Conservation (phyloP, 2,888 invertebrate genomes). For the Malthinus seriepunctatus region DNA sequence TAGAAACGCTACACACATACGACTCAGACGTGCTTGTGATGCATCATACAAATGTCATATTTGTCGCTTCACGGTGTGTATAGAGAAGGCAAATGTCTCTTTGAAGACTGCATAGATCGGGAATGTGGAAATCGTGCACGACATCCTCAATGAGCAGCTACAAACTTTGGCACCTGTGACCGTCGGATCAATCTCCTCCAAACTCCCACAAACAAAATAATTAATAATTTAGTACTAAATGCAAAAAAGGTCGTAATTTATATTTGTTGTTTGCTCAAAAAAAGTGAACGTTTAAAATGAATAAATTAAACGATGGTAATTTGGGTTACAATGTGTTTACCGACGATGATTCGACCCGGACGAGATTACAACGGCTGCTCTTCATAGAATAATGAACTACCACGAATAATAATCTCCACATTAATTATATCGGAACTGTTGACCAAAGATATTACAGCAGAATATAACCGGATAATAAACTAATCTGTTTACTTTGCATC, state of each 20-base stretch:
- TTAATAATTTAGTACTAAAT: not conserved
- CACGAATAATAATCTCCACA: slow-evolving; percentile 48
- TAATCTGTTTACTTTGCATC: slow-evolving; percentile 51
- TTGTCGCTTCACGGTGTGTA: slow-evolving; percentile 36
- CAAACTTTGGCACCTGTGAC: slow-evolving; percentile 47
- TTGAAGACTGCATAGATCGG: slow-evolving; percentile 46
- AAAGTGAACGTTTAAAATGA: slow-evolving; percentile 21
- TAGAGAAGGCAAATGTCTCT: slow-evolving; percentile 38
- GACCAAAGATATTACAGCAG: slow-evolving; percentile 50
- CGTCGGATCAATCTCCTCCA: slow-evolving; percentile 43
- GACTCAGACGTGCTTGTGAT: slow-evolving; percentile 32
- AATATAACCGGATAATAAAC: slow-evolving; percentile 49
- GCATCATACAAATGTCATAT: slow-evolving; percentile 38
- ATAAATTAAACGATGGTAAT: slow-evolving; percentile 30
- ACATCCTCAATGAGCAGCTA: slow-evolving; percentile 43
- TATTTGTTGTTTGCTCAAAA: not conserved
- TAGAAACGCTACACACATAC: slow-evolving; percentile 27
- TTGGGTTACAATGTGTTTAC: slow-evolving; percentile 30
- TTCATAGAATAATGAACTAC: slow-evolving; percentile 36
- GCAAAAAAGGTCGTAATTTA: not conserved
- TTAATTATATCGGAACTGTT: slow-evolving; percentile 50
- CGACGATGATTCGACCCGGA: slow-evolving; percentile 29
- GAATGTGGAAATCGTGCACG: slow-evolving; percentile 46
- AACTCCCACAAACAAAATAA: slow-evolving; percentile 13
- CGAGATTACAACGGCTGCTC: slow-evolving; percentile 29